Evolutionary conservation across 2,113 vertebrate genomes (phyloP).

Genomic region (Pongo abelii): DNA sequence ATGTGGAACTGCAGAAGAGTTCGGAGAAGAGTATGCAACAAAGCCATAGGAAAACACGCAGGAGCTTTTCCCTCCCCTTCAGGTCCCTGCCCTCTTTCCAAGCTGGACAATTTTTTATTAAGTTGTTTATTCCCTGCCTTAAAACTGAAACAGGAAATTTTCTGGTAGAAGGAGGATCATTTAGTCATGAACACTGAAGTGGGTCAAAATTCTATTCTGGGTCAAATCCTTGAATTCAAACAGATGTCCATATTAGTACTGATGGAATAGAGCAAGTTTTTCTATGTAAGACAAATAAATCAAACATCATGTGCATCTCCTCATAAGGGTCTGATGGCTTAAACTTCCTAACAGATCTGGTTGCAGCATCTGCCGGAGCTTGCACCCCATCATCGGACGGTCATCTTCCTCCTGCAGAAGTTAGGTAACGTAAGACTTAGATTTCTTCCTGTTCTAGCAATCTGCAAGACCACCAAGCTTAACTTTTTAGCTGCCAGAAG

Average conservation of each 20-base stretch:
- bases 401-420: constrained; percentile 27
- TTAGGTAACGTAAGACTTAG: constrained; percentile 35
- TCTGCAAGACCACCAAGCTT: constrained; percentile 1
- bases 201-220: constrained; percentile 49
- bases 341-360: neutral
- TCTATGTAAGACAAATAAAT: constrained; percentile 39
- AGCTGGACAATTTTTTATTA: neutral
- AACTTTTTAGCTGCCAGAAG: constrained; percentile 38
- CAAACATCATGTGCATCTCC: neutral
- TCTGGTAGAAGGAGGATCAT: constrained; percentile 45
- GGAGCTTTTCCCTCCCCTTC: neutral
- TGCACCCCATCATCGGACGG: neutral
- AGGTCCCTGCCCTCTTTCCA: neutral
- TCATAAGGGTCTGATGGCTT: neutral
- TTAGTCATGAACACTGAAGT: constrained; percentile 64
- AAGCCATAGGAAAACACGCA: accelerated
- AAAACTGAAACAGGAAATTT: constrained; percentile 52
- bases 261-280: neutral
- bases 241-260: constrained; percentile 57
- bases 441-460: constrained; percentile 2
- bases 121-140: constrained; percentile 51
- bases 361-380: neutral
- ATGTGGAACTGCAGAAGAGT: neutral
- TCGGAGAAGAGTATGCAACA: neutral
- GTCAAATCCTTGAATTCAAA: constrained; percentile 57